Percentiles rank a stretch among this genome's conserved stretches.
phyloP scores from a whole-genome alignment of 2,888 invertebrate species.

The Papilio elwesi region DNA sequence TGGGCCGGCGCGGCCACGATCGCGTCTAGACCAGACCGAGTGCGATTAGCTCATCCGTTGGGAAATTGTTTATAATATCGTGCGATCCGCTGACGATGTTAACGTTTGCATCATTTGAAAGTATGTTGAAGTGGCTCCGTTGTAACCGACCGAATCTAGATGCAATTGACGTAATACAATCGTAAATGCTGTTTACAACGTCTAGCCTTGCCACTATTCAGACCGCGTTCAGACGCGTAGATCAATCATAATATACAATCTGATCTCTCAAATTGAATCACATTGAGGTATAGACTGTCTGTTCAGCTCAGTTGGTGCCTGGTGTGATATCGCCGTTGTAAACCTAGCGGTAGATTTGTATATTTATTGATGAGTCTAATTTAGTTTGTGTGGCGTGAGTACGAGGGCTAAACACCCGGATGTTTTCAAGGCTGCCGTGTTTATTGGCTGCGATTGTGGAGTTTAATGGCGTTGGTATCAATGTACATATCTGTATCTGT shows the following conservation, averaged over 20 bases:
- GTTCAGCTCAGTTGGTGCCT: background rate
- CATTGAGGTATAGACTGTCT: background rate
- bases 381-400: background rate
- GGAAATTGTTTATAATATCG: constrained; percentile 24
- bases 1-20: background rate
- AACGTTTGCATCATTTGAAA: constrained; percentile 22
- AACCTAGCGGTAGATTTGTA: constrained; percentile 8
- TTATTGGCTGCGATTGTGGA: background rate
- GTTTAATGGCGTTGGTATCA: background rate
- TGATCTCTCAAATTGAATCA: too few relatives aligned
- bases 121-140: background rate
- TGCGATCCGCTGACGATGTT: background rate
- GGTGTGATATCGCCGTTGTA: constrained; percentile 8
- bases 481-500: background rate
- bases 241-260: background rate
- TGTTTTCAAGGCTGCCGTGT: constrained; percentile 5
- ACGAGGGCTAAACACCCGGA: constrained; percentile 4
- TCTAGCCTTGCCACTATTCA: constrained; percentile 5
- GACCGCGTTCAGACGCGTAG: background rate
- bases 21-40: constrained; percentile 19
- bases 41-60: constrained; percentile 32
- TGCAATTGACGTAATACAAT: constrained; percentile 14
- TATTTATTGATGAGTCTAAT: constrained; percentile 16
- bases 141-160: constrained; percentile 2
- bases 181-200: background rate